phyloP scores from a whole-genome alignment of 2,888 invertebrate species.

The Pammene fasciana region DNA sequence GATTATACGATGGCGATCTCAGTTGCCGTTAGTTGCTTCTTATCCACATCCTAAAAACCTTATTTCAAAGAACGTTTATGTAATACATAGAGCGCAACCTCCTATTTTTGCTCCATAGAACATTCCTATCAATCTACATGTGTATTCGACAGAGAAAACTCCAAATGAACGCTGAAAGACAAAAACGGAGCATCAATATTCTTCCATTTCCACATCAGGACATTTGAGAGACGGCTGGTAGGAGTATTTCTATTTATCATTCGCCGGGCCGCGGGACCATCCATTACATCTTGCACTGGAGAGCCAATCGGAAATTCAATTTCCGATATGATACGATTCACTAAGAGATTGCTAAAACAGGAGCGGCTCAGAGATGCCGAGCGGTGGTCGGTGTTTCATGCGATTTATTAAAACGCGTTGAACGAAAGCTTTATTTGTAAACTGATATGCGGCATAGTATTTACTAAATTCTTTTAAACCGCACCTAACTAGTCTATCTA shows the following conservation, averaged over 20 bases:
- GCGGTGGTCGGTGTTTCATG: conserved; percentile 5
- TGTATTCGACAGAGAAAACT: not conserved
- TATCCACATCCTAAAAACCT: too few species aligned
- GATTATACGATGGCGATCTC: too few species aligned
- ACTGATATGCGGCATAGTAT: not conserved
- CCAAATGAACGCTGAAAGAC: conserved; percentile 50
- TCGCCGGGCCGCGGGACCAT: conserved; percentile 60
- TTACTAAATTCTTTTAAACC: too few species aligned
- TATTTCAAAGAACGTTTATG: too few species aligned
- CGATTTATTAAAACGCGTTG: conserved; percentile 2
- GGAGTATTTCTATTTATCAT: conserved; percentile 65
- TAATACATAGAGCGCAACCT: too few species aligned
- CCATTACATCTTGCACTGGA: conserved; percentile 64
- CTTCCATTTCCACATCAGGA: conserved; percentile 54
- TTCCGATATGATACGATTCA: conserved; percentile 77
- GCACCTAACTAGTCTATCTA: too few species aligned
- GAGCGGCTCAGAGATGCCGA: conserved; percentile 49
- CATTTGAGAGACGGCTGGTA: conserved; percentile 44
- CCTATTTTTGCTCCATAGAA: too few species aligned
- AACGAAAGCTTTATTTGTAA: conserved; percentile 13
- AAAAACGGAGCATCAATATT: conserved; percentile 57
- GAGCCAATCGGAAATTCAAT: conserved; percentile 79
- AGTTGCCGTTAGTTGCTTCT: too few species aligned
- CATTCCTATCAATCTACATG: too few species aligned
- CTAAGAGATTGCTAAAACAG: conserved; percentile 73